These are phyloP conservation scores for Anas capensis DNA, from an alignment of 2,797 vertebrate species.

Conservation along the genomic window DNA sequence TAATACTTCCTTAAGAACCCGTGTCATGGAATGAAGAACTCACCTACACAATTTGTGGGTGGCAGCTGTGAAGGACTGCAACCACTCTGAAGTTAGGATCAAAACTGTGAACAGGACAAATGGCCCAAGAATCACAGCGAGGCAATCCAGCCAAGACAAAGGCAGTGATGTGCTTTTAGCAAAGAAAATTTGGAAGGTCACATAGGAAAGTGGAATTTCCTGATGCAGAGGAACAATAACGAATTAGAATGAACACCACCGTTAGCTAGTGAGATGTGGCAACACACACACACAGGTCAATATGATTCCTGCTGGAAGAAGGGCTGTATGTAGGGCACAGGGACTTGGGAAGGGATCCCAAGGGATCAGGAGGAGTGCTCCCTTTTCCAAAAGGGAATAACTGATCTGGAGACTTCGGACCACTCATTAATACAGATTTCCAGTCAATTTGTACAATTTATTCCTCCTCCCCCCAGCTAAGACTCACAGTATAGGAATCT, in stretches of 20 bases:
- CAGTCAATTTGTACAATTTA: fast-evolving
- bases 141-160: not conserved
- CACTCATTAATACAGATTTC: not conserved
- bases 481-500: not conserved
- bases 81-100: not conserved
- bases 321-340: not conserved
- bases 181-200: not conserved
- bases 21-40: not conserved
- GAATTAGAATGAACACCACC: fast-evolving
- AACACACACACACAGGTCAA: not conserved
- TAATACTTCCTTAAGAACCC: not conserved
- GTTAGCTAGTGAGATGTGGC: not conserved
- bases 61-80: not conserved
- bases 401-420: not conserved
- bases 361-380: not conserved
- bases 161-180: not conserved
- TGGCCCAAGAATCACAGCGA: not conserved
- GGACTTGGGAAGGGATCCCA: not conserved
- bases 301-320: not conserved
- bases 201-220: not conserved
- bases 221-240: not conserved
- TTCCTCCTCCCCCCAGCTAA: not conserved
- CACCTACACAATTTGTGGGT: not conserved
- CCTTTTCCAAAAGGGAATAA: not conserved
- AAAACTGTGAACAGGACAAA: not conserved